These are phyloP conservation scores for Acleris sparsana DNA, from an alignment of 2,888 invertebrate genomes.

Conservation along the genomic window DNA sequence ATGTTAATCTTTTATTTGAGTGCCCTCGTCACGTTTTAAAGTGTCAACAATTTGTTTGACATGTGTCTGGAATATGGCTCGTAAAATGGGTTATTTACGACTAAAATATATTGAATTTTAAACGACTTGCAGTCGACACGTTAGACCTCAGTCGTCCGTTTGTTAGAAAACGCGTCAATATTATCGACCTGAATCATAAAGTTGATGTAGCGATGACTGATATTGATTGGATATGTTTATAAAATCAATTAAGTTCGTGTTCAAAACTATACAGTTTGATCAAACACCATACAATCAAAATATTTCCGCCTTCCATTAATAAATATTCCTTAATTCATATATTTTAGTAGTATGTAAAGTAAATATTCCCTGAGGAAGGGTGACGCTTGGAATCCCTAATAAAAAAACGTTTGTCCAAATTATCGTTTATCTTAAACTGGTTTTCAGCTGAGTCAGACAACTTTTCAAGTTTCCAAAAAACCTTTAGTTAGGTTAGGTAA, in stretches of 20 bases:
- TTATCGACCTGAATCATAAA: conserved; percentile 20
- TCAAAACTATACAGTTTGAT: neutral
- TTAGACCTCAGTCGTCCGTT: conserved; percentile 10
- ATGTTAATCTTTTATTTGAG: conserved; percentile 58
- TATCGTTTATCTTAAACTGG: no score
- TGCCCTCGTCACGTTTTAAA: conserved; percentile 60
- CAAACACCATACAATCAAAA: neutral
- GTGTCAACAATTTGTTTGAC: conserved; percentile 78
- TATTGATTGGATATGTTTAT: conserved; percentile 21
- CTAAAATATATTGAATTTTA: conserved; percentile 68
- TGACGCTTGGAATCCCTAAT: no score
- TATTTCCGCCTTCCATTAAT: no score
- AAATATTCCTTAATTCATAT: no score
- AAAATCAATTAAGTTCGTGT: conserved; percentile 4
- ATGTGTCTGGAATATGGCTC: conserved; percentile 68
- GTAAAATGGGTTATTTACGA: conserved; percentile 69
- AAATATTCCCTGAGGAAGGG: no score
- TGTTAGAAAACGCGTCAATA: conserved; percentile 32
- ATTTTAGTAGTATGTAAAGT: no score
- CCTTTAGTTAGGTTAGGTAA: no score
- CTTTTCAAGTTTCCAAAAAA: no score
- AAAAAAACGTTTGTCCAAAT: no score
- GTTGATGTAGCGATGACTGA: conserved; percentile 22
- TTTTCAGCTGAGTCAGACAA: no score
- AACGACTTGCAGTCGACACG: conserved; percentile 55